Evolutionary conservation across 2,888 invertebrate species (phyloP).

Genomic region (Archaeoteleia sp.): DNA sequence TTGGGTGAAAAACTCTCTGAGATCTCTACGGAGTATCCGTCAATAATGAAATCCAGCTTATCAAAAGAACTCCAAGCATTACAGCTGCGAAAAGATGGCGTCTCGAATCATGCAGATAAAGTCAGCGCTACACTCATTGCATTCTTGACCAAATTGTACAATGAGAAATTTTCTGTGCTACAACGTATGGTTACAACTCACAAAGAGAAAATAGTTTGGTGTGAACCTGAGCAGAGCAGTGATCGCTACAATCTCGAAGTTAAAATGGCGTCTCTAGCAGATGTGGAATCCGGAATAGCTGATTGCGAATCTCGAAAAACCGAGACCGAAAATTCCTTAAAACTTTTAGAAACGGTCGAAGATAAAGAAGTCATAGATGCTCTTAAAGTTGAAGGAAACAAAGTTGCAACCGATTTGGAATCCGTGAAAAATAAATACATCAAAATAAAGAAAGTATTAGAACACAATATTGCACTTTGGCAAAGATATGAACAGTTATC

Average conservation of each 20-base stretch:
- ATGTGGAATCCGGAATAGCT: conserved; percentile 82
- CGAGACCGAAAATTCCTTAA: conserved; percentile 83
- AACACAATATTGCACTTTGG: conserved; percentile 85
- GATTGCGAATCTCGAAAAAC: conserved; percentile 79
- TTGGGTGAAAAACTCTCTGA: conserved; percentile 83
- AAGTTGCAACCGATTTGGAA: conserved; percentile 83
- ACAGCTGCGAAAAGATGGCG: conserved; percentile 88
- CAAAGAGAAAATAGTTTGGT: conserved; percentile 94
- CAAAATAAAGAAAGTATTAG: conserved; percentile 81
- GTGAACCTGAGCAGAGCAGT: conserved; percentile 89
- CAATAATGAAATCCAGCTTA: conserved; percentile 84
- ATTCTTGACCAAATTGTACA: conserved; percentile 90
- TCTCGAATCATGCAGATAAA: conserved; percentile 87
- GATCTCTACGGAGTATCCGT: conserved; percentile 85
- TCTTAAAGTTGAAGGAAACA: conserved; percentile 82
- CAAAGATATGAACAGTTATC: conserved; percentile 86
- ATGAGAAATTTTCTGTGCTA: conserved; percentile 87
- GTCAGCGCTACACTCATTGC: conserved; percentile 83
- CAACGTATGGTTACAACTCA: conserved; percentile 87
- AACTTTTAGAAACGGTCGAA: conserved; percentile 84
- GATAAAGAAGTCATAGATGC: conserved; percentile 82
- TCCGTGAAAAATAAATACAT: conserved; percentile 81
- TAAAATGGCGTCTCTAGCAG: conserved; percentile 86
- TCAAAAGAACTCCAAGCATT: conserved; percentile 89
- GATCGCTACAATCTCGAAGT: conserved; percentile 95